Evolutionary conservation across 2,888 invertebrate genomes (phyloP).

Genomic region (Amiota communis): DNA sequence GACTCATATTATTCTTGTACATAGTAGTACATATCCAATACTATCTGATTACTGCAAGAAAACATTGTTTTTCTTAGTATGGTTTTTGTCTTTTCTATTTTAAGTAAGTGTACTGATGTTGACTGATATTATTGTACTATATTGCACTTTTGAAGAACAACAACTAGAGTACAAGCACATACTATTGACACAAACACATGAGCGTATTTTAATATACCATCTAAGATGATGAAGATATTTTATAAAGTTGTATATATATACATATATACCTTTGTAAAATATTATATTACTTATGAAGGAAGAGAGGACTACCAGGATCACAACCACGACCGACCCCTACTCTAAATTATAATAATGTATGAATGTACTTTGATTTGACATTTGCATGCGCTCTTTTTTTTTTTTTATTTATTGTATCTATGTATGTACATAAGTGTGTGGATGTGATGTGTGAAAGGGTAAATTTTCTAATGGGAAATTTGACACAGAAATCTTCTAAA

Average conservation of each 20-base stretch:
- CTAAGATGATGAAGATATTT: too few relatives aligned
- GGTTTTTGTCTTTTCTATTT: too few relatives aligned
- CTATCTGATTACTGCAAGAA: too few relatives aligned
- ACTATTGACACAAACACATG: too few relatives aligned
- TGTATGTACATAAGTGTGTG: constrained; percentile 28
- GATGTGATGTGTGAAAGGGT: constrained; percentile 45
- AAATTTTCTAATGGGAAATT: constrained; percentile 65
- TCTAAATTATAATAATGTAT: constrained; percentile 38
- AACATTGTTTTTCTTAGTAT: too few relatives aligned
- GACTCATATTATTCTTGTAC: too few relatives aligned
- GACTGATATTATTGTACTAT: too few relatives aligned
- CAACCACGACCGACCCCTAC: constrained; percentile 46
- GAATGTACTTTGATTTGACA: constrained; percentile 43
- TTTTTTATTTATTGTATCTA: constrained; percentile 24
- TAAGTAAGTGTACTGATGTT: too few relatives aligned
- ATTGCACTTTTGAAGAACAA: too few relatives aligned
- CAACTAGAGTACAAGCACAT: too few relatives aligned
- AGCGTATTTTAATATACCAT: too few relatives aligned
- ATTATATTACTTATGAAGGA: constrained; percentile 56
- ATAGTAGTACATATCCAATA: too few relatives aligned
- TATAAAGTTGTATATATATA: neutral
- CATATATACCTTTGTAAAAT: constrained; percentile 44
- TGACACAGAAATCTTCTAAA: constrained; percentile 65
- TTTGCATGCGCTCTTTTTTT: constrained; percentile 53
- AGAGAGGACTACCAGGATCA: constrained; percentile 18